phyloP scores from a whole-genome alignment of 2,888 invertebrate genomes.

The Dicyrtoma fusca region DNA sequence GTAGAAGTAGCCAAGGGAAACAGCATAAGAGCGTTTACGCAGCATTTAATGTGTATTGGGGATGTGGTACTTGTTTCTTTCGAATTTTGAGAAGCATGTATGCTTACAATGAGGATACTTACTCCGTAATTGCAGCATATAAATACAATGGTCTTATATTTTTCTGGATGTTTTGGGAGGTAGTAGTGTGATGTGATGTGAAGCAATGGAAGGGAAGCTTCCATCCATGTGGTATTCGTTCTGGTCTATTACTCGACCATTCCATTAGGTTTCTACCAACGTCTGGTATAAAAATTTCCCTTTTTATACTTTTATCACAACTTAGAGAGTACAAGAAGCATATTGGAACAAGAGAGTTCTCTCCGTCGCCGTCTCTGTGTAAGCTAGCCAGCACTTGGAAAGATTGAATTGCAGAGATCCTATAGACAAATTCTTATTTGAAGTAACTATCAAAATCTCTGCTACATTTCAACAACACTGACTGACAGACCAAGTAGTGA shows the following conservation, averaged over 20 bases:
- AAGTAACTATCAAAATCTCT: not conserved
- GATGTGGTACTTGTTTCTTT: not conserved
- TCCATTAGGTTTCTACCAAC: constrained; percentile 31
- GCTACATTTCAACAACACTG: not conserved
- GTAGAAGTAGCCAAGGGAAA: no score
- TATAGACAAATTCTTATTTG: constrained; percentile 2
- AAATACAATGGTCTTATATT: constrained; percentile 18
- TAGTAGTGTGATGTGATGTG: constrained; percentile 19
- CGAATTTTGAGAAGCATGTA: no score
- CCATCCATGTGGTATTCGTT: constrained; percentile 45
- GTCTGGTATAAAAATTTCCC: constrained; percentile 27
- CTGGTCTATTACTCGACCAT: constrained; percentile 54
- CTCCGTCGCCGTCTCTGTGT: not conserved
- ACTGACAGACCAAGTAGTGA: not conserved
- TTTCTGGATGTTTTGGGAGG: constrained; percentile 26
- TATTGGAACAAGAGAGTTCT: not conserved
- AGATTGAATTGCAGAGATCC: constrained; percentile 17
- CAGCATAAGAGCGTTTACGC: not conserved
- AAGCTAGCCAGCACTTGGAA: not conserved
- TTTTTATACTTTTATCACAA: constrained; percentile 29
- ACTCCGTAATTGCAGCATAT: constrained; percentile 10
- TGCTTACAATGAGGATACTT: constrained; percentile 1
- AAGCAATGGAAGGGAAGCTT: constrained; percentile 22
- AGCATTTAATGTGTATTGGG: not conserved
- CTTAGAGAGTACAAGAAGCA: not conserved